Conservation (phyloP, 2,113 vertebrate genomes). For the Corvus cornix region DNA sequence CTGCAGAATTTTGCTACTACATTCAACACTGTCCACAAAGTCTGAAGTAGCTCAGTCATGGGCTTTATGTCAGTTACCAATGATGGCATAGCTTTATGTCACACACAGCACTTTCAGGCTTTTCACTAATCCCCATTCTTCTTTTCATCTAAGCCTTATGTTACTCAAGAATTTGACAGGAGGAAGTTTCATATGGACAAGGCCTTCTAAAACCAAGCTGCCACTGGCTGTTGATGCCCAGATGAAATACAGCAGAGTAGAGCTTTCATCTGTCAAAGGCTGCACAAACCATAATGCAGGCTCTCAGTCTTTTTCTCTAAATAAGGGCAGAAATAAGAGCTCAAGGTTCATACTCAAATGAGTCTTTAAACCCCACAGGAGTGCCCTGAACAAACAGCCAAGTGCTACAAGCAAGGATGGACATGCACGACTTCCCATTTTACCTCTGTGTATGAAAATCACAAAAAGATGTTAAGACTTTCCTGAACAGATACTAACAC, state of each 20-base stretch:
- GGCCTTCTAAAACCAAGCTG: constrained; percentile 32
- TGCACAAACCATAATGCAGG: not conserved
- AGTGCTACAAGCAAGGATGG: not conserved
- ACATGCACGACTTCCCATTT: not conserved
- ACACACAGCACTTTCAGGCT: constrained; percentile 52
- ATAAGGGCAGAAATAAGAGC: constrained; percentile 12
- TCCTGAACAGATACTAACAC: not conserved
- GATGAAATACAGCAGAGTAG: not conserved
- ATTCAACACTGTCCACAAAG: constrained; percentile 14
- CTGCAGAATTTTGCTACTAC: constrained; percentile 7
- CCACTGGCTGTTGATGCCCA: not conserved
- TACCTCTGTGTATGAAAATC: not conserved
- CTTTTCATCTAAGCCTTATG: constrained; percentile 48
- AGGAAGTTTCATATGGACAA: constrained; percentile 35
- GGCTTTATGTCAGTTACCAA: constrained; percentile 36
- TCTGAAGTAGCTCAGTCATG: constrained; percentile 55
- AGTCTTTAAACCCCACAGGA: not conserved
- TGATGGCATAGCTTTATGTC: constrained; percentile 53
- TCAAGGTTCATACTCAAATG: not conserved
- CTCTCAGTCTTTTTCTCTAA: not conserved
- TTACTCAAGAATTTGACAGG: constrained; percentile 57
- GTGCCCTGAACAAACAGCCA: not conserved
- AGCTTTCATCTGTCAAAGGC: constrained; percentile 31
- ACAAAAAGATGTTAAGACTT: not conserved
- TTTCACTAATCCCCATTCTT: constrained; percentile 63